Percentiles rank a stretch among this genome's conserved stretches.
phyloP scores from a whole-genome alignment of 2,888 invertebrate species.

The Deroplatys truncata region DNA sequence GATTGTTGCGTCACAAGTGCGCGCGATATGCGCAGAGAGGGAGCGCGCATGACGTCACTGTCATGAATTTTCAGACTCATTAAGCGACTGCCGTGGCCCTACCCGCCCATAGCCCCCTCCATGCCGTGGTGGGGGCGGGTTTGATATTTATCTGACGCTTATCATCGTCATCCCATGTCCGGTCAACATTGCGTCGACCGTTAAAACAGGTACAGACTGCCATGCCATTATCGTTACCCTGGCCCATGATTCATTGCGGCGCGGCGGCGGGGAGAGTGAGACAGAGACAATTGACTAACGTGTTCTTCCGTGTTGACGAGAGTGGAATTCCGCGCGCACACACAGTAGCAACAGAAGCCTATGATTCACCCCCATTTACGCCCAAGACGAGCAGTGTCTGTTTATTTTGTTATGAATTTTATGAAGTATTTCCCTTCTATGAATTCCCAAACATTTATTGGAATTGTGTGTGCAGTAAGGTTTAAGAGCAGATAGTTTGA shows the following conservation, averaged over 20 bases:
- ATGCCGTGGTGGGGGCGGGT: background rate
- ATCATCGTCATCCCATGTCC: conserved; percentile 10
- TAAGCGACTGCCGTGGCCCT: background rate
- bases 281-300: conserved; percentile 7
- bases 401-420: background rate
- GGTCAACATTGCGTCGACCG: conserved; percentile 3
- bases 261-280: background rate
- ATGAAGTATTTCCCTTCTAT: too few species aligned
- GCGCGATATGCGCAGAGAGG: background rate
- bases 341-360: background rate
- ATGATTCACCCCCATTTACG: background rate
- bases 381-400: background rate
- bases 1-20: background rate
- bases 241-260: conserved; percentile 9
- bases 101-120: background rate
- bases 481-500: too few species aligned
- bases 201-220: conserved; percentile 14
- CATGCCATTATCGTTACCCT: conserved; percentile 7
- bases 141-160: conserved; percentile 14
- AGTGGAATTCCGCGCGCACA: background rate
- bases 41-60: background rate
- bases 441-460: too few species aligned
- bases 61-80: conserved; percentile 13
- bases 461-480: too few species aligned
- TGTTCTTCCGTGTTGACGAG: conserved; percentile 9